A percentile compares a stretch with the other conserved stretches of the same genome.
These are phyloP conservation scores for Egretta garzetta DNA, from an alignment of 2,113 vertebrate genomes.

Conservation along the genomic window DNA sequence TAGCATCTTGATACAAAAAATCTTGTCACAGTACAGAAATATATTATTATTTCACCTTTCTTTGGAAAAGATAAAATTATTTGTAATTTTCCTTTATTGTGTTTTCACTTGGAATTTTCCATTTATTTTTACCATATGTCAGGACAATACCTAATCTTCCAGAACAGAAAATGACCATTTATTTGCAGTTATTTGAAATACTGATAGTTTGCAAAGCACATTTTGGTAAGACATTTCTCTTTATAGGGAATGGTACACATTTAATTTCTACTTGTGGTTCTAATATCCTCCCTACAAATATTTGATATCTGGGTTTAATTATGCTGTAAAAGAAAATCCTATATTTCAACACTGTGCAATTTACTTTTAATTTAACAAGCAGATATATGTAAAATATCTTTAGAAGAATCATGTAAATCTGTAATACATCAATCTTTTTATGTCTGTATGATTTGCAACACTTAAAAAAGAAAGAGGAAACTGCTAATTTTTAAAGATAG, in stretches of 20 bases:
- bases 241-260: neutral
- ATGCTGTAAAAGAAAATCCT: slow-evolving; percentile 14
- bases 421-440: neutral
- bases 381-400: neutral
- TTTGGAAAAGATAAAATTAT: neutral
- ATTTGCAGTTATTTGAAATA: neutral
- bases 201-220: neutral
- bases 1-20: neutral
- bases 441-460: neutral
- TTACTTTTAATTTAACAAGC: slow-evolving; percentile 42
- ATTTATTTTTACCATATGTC: neutral
- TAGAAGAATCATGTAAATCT: neutral
- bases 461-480: neutral
- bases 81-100: neutral
- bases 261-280: slow-evolving; percentile 20
- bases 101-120: neutral
- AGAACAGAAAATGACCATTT: neutral
- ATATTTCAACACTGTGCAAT: slow-evolving; percentile 32
- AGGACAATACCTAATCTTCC: neutral
- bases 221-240: neutral
- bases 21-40: neutral
- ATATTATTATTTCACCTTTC: neutral
- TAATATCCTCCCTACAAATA: slow-evolving; percentile 41
- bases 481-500: neutral
- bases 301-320: slow-evolving; percentile 47